Base-by-base conservation (phyloP, 2,888 invertebrate genomes). In the Ophion ellenae region DNA sequence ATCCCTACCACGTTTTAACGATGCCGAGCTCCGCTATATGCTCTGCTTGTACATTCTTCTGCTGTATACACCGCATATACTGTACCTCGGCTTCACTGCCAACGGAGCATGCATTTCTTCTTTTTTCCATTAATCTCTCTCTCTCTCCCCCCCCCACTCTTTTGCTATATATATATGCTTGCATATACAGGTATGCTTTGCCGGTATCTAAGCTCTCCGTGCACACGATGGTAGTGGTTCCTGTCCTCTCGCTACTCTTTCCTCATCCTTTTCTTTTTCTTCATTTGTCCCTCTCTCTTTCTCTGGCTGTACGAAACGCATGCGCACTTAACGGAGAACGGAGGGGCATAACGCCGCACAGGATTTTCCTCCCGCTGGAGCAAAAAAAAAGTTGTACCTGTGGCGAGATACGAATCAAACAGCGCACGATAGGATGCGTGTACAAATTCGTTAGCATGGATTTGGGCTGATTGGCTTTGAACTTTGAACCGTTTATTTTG, bases 71-170 rank as follows among this genome's bases (percentile, higher is more conserved):
- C 71, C 85, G 76, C 79, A 64, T 57, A 53, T 84, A 80, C 80
- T 84, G 84, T 84, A 84, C 70, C 63, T 73, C n/a, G 28, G 80
- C 57, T 57, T 75, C 74, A 77, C 69, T 83, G 73, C 80, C 86
- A 83, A 81, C 86, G 86, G 83, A 77, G 86, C 86, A 83, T 86
- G 86, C 83, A 81, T 84, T 81, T 84, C 77, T 81, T 59, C 86
- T 83, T 81, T 83, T 85, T 82, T 66, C 76, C 32, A 53, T 66
- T 45, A 61, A 75, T 74, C 20, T 63, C 64, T 32, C 14, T 14
- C 47, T 47, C 47, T 32, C 32, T 32, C 2, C 53, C 53, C 1
- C 53, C 0, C 5, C 4, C 17, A 3, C 53, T 40, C 40, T 40
- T 9, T 40, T 9, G 40, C n/a, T n/a, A n/a, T n/a, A 75, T 75